phyloP scores from a whole-genome alignment of 2,113 vertebrate species.

The Brevimyrus niger region DNA sequence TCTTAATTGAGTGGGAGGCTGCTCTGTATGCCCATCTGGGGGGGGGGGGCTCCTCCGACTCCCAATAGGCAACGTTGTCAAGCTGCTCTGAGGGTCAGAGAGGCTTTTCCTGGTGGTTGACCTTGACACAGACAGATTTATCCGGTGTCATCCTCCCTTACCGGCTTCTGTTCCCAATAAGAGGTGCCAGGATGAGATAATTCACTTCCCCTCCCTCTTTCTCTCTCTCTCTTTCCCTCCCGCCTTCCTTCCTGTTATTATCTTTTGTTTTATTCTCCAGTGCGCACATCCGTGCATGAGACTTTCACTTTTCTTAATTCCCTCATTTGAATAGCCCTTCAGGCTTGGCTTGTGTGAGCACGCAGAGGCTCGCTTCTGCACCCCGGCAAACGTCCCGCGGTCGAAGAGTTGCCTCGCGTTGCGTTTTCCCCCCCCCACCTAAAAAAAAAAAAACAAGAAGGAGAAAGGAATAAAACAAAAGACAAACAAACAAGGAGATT shows the following conservation, averaged over 20 bases:
- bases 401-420: background rate
- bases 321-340: background rate
- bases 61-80: constrained; percentile 41
- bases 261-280: background rate
- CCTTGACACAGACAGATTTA: constrained; percentile 65
- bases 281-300: background rate
- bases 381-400: background rate
- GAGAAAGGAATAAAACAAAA: background rate
- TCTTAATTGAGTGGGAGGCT: background rate
- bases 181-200: background rate
- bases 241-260: background rate
- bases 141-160: constrained; percentile 45
- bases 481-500: background rate
- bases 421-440: background rate
- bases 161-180: background rate
- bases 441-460: background rate
- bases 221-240: background rate
- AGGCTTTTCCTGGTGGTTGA: constrained; percentile 62
- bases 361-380: background rate
- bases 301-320: constrained; percentile 1
- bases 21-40: constrained; percentile 20
- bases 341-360: background rate
- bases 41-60: constrained; percentile 28
- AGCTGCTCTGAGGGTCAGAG: constrained; percentile 46
- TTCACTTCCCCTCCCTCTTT: background rate